Evolutionary conservation across 2,888 invertebrate genomes (phyloP), one percentile per base, ranked within the genome.

Genomic region (Andrena dorsata): DNA sequence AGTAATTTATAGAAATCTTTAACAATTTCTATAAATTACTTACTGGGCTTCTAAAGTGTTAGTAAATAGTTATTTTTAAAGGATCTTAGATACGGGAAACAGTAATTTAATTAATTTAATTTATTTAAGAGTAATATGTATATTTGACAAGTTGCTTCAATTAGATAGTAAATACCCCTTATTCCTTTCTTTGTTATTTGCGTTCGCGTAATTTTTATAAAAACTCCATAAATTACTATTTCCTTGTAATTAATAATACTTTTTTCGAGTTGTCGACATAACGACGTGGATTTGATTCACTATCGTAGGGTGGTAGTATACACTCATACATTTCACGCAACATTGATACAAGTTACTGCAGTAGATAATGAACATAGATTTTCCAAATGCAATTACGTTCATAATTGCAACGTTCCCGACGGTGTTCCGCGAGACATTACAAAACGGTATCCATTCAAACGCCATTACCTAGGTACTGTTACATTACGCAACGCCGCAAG

Each of bases 331-430:
- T 56, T 53, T 68, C 32, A 53, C 13, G 32, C 4, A 53, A 68
- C 49, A 60, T 8, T 28, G 49, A 23, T 30, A 61, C 10, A 6
- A 61, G 61, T 49, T 51, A 60, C 16, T 47, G 61, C 1, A 49
- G 20, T 41, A 16, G 41, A 5, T 32, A 71, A 49, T 71, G 30
- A 61, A 32, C 71, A 49, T 71, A 71, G 49, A 71, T 71, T 61
- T 71, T 71, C 49, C 28, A 47, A 10, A 16, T 16, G 49, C n/a
- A 30, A 23, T 49, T 61, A 71, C 10, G 8, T n/a, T 49, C 61
- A 71, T 61, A 49, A 71, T 71, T 61, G 16, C 32, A 13, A 32
- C 47, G 32, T 30, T 68, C 53, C 53, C 20, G 16, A 32, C n/a
- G 20, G 20, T 53, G 51, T 23, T 68, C 32, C 20, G 13, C 53